phyloP scores from a whole-genome alignment of 2,797 vertebrate species.

The Vultur gryphus region DNA sequence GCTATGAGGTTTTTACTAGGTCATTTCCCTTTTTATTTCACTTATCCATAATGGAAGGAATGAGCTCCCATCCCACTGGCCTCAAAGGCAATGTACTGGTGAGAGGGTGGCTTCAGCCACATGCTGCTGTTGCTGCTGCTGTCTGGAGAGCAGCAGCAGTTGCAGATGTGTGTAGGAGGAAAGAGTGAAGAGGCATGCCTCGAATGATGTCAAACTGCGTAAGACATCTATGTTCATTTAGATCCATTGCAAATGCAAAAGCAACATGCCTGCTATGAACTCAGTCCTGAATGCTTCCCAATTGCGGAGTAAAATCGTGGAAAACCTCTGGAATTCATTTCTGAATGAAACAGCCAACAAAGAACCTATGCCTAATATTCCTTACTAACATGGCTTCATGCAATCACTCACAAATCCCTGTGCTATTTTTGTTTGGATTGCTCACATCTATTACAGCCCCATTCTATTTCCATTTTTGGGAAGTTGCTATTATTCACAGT shows the following conservation, averaged over 20 bases:
- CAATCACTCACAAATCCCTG: not conserved
- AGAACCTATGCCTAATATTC: not conserved
- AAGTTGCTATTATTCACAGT: not conserved
- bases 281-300: not conserved
- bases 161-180: not conserved
- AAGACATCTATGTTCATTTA: not conserved
- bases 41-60: not conserved
- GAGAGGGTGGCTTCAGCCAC: not conserved
- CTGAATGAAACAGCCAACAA: not conserved
- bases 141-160: not conserved
- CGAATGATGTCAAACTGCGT: not conserved
- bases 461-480: not conserved
- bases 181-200: not conserved
- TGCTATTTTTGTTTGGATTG: not conserved
- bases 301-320: not conserved
- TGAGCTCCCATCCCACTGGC: not conserved
- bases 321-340: not conserved
- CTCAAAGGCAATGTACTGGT: not conserved
- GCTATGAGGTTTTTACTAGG: not conserved
- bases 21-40: not conserved
- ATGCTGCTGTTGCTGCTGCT: not conserved
- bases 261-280: not conserved
- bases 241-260: not conserved
- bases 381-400: not conserved
- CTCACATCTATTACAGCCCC: not conserved